Conservation (phyloP, 2,888 invertebrate species). For the Pachliopta kotzebuea region DNA sequence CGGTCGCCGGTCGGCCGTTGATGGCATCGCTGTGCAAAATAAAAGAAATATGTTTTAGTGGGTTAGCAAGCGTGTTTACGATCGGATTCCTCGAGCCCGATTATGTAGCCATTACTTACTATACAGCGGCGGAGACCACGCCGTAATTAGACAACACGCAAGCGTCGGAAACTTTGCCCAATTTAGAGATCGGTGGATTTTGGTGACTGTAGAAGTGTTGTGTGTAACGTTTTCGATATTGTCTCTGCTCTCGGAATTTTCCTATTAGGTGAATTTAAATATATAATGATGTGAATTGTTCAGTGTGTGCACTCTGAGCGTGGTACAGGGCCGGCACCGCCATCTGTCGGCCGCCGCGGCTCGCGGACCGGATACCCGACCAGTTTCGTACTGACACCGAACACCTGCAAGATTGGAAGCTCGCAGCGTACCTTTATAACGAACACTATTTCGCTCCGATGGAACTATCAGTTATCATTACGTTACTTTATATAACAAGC, state of each 20-base stretch:
- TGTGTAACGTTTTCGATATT: slow-evolving; percentile 20
- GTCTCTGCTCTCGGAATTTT: slow-evolving; percentile 20
- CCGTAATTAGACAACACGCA: slow-evolving; percentile 66
- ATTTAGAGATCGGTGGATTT: slow-evolving; percentile 9
- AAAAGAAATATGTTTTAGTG: slow-evolving; percentile 80
- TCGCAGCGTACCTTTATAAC: slow-evolving; percentile 32
- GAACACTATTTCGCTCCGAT: slow-evolving; percentile 33
- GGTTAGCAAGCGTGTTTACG: slow-evolving; percentile 78
- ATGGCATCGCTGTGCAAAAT: slow-evolving; percentile 66
- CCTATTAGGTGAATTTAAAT: slow-evolving; percentile 9
- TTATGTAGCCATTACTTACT: slow-evolving; percentile 73
- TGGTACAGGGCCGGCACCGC: slow-evolving; percentile 48
- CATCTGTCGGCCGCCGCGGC: slow-evolving; percentile 62
- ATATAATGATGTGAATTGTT: neutral
- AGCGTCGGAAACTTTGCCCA: slow-evolving; percentile 31
- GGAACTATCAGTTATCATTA: slow-evolving; percentile 27
- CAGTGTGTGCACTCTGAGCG: slow-evolving; percentile 27
- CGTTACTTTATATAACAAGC: slow-evolving; percentile 42
- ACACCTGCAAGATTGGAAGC: slow-evolving; percentile 62
- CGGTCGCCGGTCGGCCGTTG: slow-evolving; percentile 40
- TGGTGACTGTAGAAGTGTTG: neutral
- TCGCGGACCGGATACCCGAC: slow-evolving; percentile 72
- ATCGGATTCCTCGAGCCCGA: slow-evolving; percentile 66
- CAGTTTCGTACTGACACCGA: slow-evolving; percentile 71
- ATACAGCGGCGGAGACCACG: slow-evolving; percentile 53